Conservation (phyloP, 2,113 vertebrate species). For the Spheniscus mendiculus region DNA sequence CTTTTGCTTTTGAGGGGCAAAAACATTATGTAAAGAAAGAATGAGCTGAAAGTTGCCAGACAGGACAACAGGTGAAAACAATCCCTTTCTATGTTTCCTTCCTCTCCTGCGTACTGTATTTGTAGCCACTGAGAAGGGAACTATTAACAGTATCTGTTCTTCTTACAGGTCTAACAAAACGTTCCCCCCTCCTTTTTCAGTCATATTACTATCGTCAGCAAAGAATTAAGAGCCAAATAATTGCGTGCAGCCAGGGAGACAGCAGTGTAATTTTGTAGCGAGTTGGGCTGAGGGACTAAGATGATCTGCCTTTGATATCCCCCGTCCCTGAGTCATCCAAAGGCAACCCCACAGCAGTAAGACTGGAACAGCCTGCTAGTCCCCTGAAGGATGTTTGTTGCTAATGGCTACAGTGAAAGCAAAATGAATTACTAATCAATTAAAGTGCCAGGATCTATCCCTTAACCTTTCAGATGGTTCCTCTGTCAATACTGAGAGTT, state of each 20-base stretch:
- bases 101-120: neutral
- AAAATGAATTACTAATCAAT: neutral
- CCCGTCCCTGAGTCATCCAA: neutral
- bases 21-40: neutral
- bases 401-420: neutral
- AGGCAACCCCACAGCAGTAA: neutral
- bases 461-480: neutral
- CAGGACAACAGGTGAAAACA: neutral
- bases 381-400: neutral
- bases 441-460: neutral
- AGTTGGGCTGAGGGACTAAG: neutral
- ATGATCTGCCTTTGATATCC: neutral
- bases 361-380: neutral
- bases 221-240: neutral
- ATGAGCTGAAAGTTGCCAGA: neutral
- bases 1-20: neutral
- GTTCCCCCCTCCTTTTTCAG: rapidly evolving
- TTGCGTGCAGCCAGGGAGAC: neutral
- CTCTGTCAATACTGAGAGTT: neutral
- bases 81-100: neutral
- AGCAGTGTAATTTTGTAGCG: neutral
- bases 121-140: neutral
- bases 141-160: neutral
- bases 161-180: neutral
- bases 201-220: neutral